A percentile compares a stretch with the other conserved stretches of the same genome.
Evolutionary conservation across 2,113 vertebrate species (phyloP).

Genomic region (Ptyas mucosa): DNA sequence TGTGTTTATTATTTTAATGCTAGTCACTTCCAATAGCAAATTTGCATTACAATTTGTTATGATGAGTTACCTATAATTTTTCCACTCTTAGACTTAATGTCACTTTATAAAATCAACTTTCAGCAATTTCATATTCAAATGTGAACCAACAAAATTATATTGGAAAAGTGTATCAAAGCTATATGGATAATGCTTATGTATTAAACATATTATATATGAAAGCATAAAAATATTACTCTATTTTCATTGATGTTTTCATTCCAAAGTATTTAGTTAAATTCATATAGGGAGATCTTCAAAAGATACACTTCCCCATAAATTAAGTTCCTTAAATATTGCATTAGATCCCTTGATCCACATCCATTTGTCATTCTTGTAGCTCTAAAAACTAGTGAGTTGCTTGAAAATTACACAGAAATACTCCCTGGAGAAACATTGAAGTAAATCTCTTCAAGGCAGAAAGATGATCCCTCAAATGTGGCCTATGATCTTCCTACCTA

Average conservation of each 20-base stretch:
- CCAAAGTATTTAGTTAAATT: conserved; percentile 38
- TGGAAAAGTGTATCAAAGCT: background rate
- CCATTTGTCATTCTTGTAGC: background rate
- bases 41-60: background rate
- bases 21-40: background rate
- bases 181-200: conserved; percentile 7
- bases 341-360: background rate
- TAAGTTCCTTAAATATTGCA: background rate
- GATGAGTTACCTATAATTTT: background rate
- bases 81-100: background rate
- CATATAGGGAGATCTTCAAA: background rate
- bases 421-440: background rate
- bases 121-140: background rate
- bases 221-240: conserved; percentile 42
- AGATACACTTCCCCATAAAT: background rate
- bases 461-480: background rate
- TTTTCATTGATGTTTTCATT: conserved; percentile 50
- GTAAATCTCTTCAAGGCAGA: background rate
- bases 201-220: background rate
- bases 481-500: background rate
- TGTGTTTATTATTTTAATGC: background rate
- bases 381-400: background rate
- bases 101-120: background rate
- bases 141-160: background rate
- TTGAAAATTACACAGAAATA: background rate